These are phyloP conservation scores for Adelges cooleyi DNA, from an alignment of 1,140 invertebrate genomes.

Conservation along the genomic window DNA sequence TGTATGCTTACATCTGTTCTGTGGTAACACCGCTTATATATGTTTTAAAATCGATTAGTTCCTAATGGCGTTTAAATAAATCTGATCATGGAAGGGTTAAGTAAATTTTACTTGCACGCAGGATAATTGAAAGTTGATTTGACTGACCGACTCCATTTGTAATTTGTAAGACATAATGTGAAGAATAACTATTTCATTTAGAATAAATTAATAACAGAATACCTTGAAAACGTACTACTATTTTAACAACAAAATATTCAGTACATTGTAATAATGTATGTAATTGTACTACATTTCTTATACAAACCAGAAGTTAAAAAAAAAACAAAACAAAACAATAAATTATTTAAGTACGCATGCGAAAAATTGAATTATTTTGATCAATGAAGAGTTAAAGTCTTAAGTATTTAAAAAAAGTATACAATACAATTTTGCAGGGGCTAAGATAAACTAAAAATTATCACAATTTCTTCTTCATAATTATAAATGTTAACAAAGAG, in stretches of 20 bases:
- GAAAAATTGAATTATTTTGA: not conserved
- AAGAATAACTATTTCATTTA: not conserved
- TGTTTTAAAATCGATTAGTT: too few species aligned
- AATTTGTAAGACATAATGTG: not conserved
- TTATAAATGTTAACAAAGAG: conserved; percentile 17
- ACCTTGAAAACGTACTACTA: conserved; percentile 5
- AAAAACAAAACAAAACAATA: conserved; percentile 21
- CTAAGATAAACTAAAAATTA: conserved; percentile 23
- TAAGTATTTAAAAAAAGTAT: conserved; percentile 13
- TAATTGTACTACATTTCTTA: conserved; percentile 18
- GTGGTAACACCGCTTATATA: too few species aligned
- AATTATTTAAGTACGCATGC: conserved; percentile 25
- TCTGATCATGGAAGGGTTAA: too few species aligned
- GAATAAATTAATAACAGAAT: conserved; percentile 13
- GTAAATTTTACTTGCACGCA: too few species aligned
- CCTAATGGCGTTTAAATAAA: too few species aligned
- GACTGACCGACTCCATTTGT: not conserved
- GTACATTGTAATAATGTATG: too few species aligned
- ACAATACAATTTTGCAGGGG: not conserved
- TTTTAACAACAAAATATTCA: not conserved
- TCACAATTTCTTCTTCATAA: conserved; percentile 20
- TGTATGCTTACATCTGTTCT: too few species aligned
- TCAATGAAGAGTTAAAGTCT: not conserved
- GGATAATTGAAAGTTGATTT: not conserved
- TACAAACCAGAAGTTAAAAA: conserved; percentile 1